A percentile compares a stretch with the other conserved stretches of the same genome.
phyloP scores from a whole-genome alignment of 2,888 invertebrate species.

The Siphlonurus alternatus region DNA sequence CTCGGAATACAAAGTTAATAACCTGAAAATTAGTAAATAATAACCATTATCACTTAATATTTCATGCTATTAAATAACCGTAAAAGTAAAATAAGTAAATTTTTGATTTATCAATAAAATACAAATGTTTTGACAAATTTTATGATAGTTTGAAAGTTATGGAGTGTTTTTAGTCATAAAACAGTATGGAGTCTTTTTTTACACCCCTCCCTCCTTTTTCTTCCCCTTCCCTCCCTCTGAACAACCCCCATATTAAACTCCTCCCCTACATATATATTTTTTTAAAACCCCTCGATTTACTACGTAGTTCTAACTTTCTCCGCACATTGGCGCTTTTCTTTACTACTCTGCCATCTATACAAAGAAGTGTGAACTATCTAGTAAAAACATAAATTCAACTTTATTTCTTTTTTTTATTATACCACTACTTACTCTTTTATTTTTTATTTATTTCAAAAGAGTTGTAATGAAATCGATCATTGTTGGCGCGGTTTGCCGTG shows the following conservation, averaged over 20 bases:
- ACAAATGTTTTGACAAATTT: neutral
- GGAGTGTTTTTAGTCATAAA: neutral
- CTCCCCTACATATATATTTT: neutral
- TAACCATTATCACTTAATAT: neutral
- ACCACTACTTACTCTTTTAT: neutral
- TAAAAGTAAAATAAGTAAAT: neutral
- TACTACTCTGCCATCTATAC: neutral
- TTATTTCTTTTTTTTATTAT: neutral
- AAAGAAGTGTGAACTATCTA: neutral
- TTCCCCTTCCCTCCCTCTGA: neutral
- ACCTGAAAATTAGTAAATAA: too few species aligned
- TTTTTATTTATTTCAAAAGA: neutral
- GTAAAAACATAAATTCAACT: neutral
- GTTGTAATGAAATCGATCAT: neutral
- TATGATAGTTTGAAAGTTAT: neutral
- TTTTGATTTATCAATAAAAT: neutral
- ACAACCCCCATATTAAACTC: neutral
- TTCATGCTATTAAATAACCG: neutral
- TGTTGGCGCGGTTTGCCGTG: neutral
- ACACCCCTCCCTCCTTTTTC: neutral
- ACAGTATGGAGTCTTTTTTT: neutral
- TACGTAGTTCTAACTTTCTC: neutral
- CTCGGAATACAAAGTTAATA: too few species aligned
- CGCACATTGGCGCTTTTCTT: neutral
- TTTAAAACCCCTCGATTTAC: too few species aligned